A percentile compares a stretch with the other conserved stretches of the same genome.
Conservation (phyloP, 2,888 invertebrate genomes). For the Phasia obesa region DNA sequence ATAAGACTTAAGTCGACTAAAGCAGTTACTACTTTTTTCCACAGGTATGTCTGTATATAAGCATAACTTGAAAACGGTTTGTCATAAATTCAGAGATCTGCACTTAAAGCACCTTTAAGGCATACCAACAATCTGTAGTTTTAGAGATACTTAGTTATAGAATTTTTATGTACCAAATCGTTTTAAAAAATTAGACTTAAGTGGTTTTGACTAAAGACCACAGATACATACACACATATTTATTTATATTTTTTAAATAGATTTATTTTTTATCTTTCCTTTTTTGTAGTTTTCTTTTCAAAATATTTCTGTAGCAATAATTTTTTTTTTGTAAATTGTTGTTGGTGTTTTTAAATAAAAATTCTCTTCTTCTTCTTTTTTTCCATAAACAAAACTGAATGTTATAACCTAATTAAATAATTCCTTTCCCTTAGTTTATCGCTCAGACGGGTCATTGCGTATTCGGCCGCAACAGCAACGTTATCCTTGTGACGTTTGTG, state of each 20-base stretch:
- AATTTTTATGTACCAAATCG: no score
- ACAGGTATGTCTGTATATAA: no score
- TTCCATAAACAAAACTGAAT: not conserved
- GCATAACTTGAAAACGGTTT: no score
- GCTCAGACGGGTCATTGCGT: not conserved
- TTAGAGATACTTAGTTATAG: no score
- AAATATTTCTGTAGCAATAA: conserved; percentile 1
- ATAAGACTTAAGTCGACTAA: no score
- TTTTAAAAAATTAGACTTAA: no score
- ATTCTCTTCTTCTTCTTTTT: conserved; percentile 31
- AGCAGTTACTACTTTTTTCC: no score
- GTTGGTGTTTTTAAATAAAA: conserved; percentile 8
- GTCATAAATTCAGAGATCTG: no score
- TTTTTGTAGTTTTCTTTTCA: not conserved
- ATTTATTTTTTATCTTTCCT: not conserved
- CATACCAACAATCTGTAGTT: no score
- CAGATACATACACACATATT: no score
- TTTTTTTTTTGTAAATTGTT: not conserved
- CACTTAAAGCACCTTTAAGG: no score
- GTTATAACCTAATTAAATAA: not conserved
- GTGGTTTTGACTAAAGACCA: no score
- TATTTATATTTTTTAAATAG: not conserved
- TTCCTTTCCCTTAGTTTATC: conserved; percentile 33
- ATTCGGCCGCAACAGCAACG: conserved; percentile 72
- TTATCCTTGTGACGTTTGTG: conserved; percentile 76